Base-by-base conservation (phyloP, 2,113 vertebrate species). In the Mystacornis crossleyi region DNA sequence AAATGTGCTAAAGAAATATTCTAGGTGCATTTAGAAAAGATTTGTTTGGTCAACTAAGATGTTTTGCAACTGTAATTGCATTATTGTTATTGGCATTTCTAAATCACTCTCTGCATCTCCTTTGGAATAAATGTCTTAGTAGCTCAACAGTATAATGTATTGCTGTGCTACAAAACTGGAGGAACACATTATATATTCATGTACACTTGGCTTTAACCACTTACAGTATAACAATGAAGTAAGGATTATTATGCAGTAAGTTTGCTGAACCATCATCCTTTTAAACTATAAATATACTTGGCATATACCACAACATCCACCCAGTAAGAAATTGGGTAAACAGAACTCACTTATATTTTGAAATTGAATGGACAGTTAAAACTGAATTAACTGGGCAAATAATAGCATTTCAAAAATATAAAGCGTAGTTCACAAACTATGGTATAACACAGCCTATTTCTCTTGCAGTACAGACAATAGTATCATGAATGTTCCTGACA, bases 1-100 rank as follows among this genome's bases (percentile, higher is more conserved):
- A 98, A 97, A 95, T 86, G 86, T 53, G 80, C 95, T 94, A 95
- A 97, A 90, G 96, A 97, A 98, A 97, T 96, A 96, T 74, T 95
- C 73, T 95, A 86, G 92, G 87, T 95, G 70, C 86, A 66, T 97
- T 97, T 96, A 94, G 91, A 82, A 94, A 96, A 98, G 94, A 97
- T 84, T 83, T 95, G 94, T 97, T 97, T 96, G 95, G 95, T 97
- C 97, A 97, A 95, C 93, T 95, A 91, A 62, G 86, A 95, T 93
- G 95, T 97, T 96, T 95, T 92, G 91, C 86, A 92, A 61, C 84
- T 97, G 79, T 96, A 96, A 98, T 97, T 97, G 93, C 90, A 95
- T 94, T 95, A 96, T 67, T 82, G 94, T 96, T 97, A 95, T 95
- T 95, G 93, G 94, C 91, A 95, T 97, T 97, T 97, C 87, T 97